Base-by-base conservation (phyloP, 2,797 vertebrate species). In the Lindbergichthys nudifrons region DNA sequence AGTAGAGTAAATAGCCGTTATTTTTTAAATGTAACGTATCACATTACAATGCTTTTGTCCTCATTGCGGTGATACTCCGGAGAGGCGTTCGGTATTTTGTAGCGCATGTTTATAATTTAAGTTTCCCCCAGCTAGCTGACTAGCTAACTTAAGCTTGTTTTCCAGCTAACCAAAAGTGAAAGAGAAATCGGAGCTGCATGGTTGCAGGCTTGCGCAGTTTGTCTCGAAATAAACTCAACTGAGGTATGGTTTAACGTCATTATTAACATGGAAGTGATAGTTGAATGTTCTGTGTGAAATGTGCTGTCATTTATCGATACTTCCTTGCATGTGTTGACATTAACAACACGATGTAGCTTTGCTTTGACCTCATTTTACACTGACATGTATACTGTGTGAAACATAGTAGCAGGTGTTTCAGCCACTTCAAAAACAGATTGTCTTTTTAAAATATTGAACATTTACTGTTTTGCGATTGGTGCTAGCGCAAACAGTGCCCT, bases 91-190 rank as follows among this genome's bases (percentile, higher is more conserved):
- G 16, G 66, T 46, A n/a, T 59, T 32, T 32, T 5, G 71, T 3
- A 4, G 69, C 63, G 43, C 57, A 42, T 64, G 82, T 80, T 82
- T 74, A 67, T 72, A n/a, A 62, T 73, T 66, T 62, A 90, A 89
- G 86, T 89, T 86, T 39, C 50, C 54, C 45, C 60, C 51, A 57
- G 87, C 89, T 91, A 90, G 80, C 91, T 79, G n/a, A 63, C 13
- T 48, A 67, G 77, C 85, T 84, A 79, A 71, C 45, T 73, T 53
- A 2, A 66, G 73, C 61, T 30, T 50, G 39, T 70, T 61, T 56
- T 54, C 26, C 61, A 56, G 76, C 70, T 36, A 79, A 45, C 21
- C n/a, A 57, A 80, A 90, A 89, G 87, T 87, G 79, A 88, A 86
- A 85, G 36, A 19, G 70, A 10, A 77, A 64, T 13, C 41, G n/a